Base-by-base conservation (phyloP, 2,113 vertebrate genomes). In the Ovis canadensis region DNA sequence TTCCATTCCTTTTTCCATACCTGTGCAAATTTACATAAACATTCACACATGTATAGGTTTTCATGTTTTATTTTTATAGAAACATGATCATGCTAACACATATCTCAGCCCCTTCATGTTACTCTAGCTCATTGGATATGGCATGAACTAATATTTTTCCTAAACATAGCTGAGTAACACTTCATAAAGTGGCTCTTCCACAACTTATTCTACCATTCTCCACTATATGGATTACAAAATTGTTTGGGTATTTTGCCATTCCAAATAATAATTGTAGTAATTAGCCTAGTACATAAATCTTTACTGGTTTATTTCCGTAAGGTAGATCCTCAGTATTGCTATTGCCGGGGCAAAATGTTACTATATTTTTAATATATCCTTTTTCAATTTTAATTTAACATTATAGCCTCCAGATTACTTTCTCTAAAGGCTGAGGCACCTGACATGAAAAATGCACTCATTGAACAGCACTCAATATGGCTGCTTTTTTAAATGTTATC, bases 301-400 rank as follows among this genome's bases (percentile, higher is more conserved):
- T 43, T 95, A 43, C 45, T 96, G 16, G 36, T 95, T 82, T 77
- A 40, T 91, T 74, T 94, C 3, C 33, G 4, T 64, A 84, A 23
- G n/a, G 54, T 91, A 83, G n/a, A 85, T 85, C 48, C 21, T 54
- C 33, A 95, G 1, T 89, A 91, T 62, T 85, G 25, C 23, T 40
- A 55, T 74, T 71, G 21, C 25, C 40, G 87, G 71, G 21, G 87
- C 17, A 92, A 50, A 93, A 64, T 84, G 11, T 94, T 91, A 77
- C 23, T 80, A 43, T 84, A 67, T 93, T 92, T 94, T 93, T 92
- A 81, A 85, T 91, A 54, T 62, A 36, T 78, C 17, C 54, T 88
- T 94, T 81, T 67, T 55, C 77, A n/a, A 67, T 94, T 96, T 93
- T 57, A 83, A 55, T 71, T 95, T 91, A 54, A 80, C 45, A 40